A percentile compares a stretch with the other conserved stretches of the same genome.
Evolutionary conservation across 2,888 invertebrate species (phyloP).

Genomic region (Endotricha flammealis): DNA sequence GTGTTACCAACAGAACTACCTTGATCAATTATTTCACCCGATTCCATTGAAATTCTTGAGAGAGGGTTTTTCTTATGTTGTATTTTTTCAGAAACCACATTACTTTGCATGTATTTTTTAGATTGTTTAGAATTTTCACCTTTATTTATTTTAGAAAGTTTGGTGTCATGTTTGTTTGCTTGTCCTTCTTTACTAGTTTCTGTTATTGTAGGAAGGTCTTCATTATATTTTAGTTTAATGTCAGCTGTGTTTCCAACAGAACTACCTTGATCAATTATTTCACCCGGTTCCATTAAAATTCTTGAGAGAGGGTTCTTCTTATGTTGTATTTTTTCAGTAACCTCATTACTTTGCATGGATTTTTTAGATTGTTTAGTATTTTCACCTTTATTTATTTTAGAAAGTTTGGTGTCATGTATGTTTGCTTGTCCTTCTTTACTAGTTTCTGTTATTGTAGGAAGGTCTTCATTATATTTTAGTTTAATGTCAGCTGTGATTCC

Average conservation of each 20-base stretch:
- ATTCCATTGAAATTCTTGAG: too few species aligned
- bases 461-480: background rate
- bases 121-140: conserved; percentile 3
- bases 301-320: conserved; percentile 32
- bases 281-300: conserved; percentile 39
- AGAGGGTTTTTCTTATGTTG: too few species aligned
- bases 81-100: too few species aligned
- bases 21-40: too few species aligned
- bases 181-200: conserved; percentile 10
- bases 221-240: background rate
- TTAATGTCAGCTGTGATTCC: background rate
- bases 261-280: conserved; percentile 16
- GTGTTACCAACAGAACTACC: too few species aligned
- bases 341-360: too few species aligned
- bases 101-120: too few species aligned
- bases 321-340: too few species aligned
- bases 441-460: background rate
- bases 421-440: conserved; percentile 18
- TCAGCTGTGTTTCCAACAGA: background rate
- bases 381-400: conserved; percentile 23
- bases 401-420: conserved; percentile 30
- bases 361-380: too few species aligned
- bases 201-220: background rate
- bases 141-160: conserved; percentile 30
- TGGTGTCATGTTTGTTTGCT: conserved; percentile 26